Conservation (phyloP, 2,888 invertebrate genomes). For the Sipha maydis region DNA sequence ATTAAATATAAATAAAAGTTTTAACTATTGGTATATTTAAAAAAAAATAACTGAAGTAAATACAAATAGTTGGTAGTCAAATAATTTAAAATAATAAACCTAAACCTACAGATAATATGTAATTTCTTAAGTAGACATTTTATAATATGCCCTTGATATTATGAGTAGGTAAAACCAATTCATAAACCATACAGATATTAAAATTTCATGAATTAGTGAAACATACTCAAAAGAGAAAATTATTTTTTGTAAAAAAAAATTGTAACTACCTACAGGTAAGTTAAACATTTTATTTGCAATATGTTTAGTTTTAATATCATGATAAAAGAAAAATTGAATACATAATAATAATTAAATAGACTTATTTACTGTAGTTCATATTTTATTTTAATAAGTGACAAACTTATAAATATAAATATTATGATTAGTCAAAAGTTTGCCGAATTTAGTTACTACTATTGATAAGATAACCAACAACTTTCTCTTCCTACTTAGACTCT, state of each 20-base stretch:
- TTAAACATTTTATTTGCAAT: too few relatives aligned
- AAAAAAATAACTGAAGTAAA: too few relatives aligned
- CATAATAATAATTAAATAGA: too few relatives aligned
- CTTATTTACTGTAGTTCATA: too few relatives aligned
- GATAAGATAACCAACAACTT: neutral
- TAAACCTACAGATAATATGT: neutral
- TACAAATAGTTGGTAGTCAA: neutral
- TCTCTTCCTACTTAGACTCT: neutral
- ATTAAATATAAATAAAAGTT: too few relatives aligned
- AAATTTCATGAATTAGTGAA: conserved; percentile 50
- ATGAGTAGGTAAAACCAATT: conserved; percentile 34
- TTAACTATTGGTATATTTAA: too few relatives aligned
- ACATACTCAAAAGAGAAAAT: neutral
- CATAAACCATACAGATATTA: conserved; percentile 30
- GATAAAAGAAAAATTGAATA: too few relatives aligned
- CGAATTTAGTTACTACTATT: neutral
- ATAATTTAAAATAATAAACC: neutral
- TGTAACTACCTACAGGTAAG: too few relatives aligned
- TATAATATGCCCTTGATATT: neutral
- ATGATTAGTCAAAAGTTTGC: neutral
- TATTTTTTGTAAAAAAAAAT: too few relatives aligned
- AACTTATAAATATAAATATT: neutral
- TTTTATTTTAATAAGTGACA: too few relatives aligned
- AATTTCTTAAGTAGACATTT: neutral
- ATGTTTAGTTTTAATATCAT: too few relatives aligned